Conservation (phyloP, 2,797 vertebrate species). For the Sciurus carolinensis region DNA sequence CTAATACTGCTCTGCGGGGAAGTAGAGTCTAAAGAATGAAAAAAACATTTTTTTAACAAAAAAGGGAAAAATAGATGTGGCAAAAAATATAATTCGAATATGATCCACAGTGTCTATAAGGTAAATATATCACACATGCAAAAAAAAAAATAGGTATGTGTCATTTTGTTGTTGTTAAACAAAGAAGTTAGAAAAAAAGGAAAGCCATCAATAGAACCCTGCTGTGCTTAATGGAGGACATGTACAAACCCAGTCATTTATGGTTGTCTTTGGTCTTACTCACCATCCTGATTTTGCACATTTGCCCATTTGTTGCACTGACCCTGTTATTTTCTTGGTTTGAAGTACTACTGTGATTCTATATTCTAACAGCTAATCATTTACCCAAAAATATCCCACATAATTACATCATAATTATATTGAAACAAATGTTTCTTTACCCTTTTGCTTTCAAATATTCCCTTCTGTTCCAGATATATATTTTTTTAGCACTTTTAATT, state of each 20-base stretch:
- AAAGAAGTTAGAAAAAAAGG: slow-evolving; percentile 41
- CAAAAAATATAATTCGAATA: not conserved
- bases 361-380: slow-evolving; percentile 55
- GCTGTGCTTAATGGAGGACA: not conserved
- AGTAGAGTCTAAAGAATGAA: not conserved
- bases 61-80: not conserved
- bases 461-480: slow-evolving; percentile 77
- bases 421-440: slow-evolving; percentile 67
- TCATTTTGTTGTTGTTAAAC: slow-evolving; percentile 26
- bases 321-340: slow-evolving; percentile 68
- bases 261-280: not conserved
- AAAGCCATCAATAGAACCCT: not conserved
- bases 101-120: not conserved
- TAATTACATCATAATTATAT: slow-evolving; percentile 70
- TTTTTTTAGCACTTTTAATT: slow-evolving; percentile 80
- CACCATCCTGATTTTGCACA: not conserved
- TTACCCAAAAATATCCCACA: slow-evolving; percentile 70
- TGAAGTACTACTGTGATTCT: slow-evolving; percentile 46
- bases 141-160: not conserved
- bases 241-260: not conserved
- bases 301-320: slow-evolving; percentile 27
- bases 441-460: slow-evolving; percentile 81
- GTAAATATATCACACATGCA: not conserved
- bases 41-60: not conserved
- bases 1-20: slow-evolving; percentile 66